Evolutionary conservation across 2,113 vertebrate genomes (phyloP).

Genomic region (Petaurus breviceps): DNA sequence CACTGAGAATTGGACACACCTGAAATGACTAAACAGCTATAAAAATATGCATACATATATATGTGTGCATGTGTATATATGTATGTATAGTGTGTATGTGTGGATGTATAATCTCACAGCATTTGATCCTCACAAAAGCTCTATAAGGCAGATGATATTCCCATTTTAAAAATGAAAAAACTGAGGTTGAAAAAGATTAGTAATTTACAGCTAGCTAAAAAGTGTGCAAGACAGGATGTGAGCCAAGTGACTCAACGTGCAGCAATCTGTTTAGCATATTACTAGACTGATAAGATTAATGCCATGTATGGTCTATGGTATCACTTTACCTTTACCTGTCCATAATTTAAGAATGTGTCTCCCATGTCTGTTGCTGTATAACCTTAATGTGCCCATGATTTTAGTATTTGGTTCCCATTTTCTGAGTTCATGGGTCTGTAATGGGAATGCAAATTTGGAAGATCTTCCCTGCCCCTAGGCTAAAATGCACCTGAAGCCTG

Average conservation of each 20-base stretch:
- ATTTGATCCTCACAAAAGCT: not conserved
- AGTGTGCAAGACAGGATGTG: not conserved
- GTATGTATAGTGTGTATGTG: too few species aligned
- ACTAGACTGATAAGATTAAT: not conserved
- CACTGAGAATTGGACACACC: too few species aligned
- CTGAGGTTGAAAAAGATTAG: not conserved
- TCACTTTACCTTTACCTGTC: not conserved
- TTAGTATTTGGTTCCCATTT: not conserved
- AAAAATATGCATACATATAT: too few species aligned
- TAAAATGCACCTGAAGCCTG: too few species aligned
- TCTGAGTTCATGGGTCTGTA: not conserved
- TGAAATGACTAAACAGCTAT: too few species aligned
- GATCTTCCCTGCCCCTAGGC: too few species aligned
- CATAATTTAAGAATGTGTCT: not conserved
- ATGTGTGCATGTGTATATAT: too few species aligned
- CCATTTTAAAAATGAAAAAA: not conserved
- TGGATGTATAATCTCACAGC: too few species aligned
- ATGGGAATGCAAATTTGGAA: too few species aligned
- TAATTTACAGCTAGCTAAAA: not conserved
- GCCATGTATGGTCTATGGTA: not conserved
- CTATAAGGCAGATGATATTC: not conserved
- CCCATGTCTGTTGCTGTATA: not conserved
- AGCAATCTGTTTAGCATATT: not conserved
- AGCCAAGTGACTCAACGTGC: not conserved
- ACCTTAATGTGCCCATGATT: not conserved